These are phyloP conservation scores for Oryctolagus cuniculus DNA, from an alignment of 2,113 vertebrate genomes.

Conservation along the genomic window DNA sequence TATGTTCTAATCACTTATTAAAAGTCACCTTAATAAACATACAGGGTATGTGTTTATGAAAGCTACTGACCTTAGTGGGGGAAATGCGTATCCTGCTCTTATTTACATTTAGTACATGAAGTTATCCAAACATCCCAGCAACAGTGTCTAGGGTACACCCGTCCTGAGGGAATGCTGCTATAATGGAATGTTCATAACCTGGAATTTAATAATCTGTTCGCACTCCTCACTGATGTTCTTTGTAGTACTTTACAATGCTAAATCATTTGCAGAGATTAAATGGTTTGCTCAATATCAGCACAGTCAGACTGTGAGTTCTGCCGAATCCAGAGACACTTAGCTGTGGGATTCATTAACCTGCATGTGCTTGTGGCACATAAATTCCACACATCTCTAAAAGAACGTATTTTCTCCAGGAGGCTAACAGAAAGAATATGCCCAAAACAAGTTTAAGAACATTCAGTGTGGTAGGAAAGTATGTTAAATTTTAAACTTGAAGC, in stretches of 20 bases:
- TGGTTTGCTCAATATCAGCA: background rate
- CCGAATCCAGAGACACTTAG: background rate
- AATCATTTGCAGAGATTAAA: background rate
- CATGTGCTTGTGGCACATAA: background rate
- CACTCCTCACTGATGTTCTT: background rate
- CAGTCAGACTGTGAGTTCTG: background rate
- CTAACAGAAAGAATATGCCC: background rate
- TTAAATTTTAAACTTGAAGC: background rate
- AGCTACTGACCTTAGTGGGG: background rate
- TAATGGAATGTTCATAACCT: background rate
- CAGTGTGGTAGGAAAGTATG: background rate
- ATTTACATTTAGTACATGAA: background rate
- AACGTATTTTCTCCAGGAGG: background rate
- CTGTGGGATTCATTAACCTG: background rate
- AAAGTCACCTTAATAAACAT: background rate
- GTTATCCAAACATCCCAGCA: background rate
- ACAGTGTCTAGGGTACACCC: background rate
- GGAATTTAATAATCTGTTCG: background rate
- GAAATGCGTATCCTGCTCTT: background rate
- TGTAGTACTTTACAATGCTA: background rate
- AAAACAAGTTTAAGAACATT: background rate
- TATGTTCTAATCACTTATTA: background rate
- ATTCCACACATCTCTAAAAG: background rate
- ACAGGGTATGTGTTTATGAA: background rate
- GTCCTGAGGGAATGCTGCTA: background rate